Conservation (phyloP, 1,140 invertebrate species). For the Glomeris maerens region DNA sequence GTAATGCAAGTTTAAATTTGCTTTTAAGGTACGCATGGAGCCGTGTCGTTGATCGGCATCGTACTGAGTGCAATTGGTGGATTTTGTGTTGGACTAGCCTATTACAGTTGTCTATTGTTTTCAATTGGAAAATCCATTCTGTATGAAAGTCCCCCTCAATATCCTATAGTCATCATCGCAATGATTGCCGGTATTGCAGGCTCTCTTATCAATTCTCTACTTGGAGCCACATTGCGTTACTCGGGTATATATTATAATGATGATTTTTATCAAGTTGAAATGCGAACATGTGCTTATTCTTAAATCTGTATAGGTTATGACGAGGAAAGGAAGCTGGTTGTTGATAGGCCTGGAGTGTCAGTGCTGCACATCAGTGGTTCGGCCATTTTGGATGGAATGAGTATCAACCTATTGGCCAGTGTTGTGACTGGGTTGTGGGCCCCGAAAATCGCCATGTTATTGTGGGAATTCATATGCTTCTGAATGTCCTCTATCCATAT, state of each 20-base stretch:
- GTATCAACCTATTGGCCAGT: slow-evolving; percentile 71
- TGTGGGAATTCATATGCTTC: too few relatives aligned
- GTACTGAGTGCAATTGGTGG: slow-evolving; percentile 59
- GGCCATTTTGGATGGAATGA: slow-evolving; percentile 72
- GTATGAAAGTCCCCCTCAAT: slow-evolving; percentile 49
- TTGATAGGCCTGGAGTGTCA: slow-evolving; percentile 52
- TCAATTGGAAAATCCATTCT: slow-evolving; percentile 43
- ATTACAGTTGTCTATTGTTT: slow-evolving; percentile 52
- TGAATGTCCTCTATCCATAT: too few relatives aligned
- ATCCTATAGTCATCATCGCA: slow-evolving; percentile 60
- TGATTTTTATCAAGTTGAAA: slow-evolving; percentile 3
- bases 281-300: slow-evolving; percentile 3
- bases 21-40: slow-evolving; percentile 81
- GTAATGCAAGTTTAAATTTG: too few relatives aligned
- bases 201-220: slow-evolving; percentile 63
- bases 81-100: slow-evolving; percentile 51
- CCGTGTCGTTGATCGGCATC: slow-evolving; percentile 53
- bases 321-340: slow-evolving; percentile 47
- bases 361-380: slow-evolving; percentile 62
- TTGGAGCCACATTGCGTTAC: slow-evolving; percentile 72
- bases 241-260: slow-evolving; percentile 44
- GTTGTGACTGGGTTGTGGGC: slow-evolving; percentile 55
- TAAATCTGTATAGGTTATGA: slow-evolving; percentile 43
- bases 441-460: slow-evolving; percentile 48
- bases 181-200: slow-evolving; percentile 58